These are phyloP conservation scores for Samia ricini DNA, from an alignment of 1,140 invertebrate species.

Conservation along the genomic window DNA sequence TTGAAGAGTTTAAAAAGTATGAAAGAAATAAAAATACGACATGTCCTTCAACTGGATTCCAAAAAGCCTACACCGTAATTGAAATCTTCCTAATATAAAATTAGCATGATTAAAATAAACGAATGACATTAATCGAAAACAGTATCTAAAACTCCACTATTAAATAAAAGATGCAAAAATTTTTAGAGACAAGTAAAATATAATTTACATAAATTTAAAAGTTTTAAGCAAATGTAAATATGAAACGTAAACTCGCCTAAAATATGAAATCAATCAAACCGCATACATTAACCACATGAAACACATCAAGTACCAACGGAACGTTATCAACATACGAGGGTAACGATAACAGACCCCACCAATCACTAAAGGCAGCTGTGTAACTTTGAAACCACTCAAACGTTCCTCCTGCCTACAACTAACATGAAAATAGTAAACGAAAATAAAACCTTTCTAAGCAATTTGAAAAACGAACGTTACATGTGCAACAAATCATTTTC, in stretches of 20 bases:
- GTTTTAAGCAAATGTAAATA: background rate
- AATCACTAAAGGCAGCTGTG: constrained; percentile 20
- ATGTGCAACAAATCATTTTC: too few species aligned
- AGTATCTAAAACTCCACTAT: too few species aligned
- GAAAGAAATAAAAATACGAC: background rate
- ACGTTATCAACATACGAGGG: constrained; percentile 11
- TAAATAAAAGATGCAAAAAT: too few species aligned
- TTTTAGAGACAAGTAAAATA: too few species aligned
- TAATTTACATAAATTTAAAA: too few species aligned
- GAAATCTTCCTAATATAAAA: too few species aligned
- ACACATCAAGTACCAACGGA: constrained; percentile 7
- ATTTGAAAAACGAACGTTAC: too few species aligned
- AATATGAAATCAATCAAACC: constrained; percentile 4
- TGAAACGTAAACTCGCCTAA: background rate
- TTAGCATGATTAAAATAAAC: too few species aligned
- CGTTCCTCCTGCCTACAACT: background rate
- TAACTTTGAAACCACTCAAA: constrained; percentile 7
- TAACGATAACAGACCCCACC: constrained; percentile 12
- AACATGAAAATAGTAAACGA: background rate
- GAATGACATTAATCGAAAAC: too few species aligned
- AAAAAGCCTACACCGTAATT: background rate
- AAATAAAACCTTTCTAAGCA: too few species aligned
- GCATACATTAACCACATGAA: constrained; percentile 17
- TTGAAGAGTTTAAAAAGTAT: background rate
- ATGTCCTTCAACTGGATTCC: background rate